A percentile compares a stretch with the other conserved stretches of the same genome.
These are phyloP conservation scores for Patagioenas fasciata DNA, from an alignment of 2,113 vertebrate genomes.

Conservation along the genomic window DNA sequence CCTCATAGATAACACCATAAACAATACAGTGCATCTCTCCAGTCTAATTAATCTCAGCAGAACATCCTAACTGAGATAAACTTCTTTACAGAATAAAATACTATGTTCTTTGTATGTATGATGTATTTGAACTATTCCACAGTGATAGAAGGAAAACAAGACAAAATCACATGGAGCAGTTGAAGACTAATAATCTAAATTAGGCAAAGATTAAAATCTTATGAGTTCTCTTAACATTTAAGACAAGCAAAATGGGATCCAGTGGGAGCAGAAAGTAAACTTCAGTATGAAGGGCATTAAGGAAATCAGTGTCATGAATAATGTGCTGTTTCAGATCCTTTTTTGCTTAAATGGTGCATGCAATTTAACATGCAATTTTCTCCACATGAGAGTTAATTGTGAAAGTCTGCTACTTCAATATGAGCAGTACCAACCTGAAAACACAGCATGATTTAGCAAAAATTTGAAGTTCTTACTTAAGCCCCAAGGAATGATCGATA, in stretches of 20 bases:
- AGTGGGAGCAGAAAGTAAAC: neutral
- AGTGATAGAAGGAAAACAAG: neutral
- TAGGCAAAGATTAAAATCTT: neutral
- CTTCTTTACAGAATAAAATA: neutral
- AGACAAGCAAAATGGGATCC: neutral
- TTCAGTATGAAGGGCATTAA: neutral
- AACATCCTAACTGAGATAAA: neutral
- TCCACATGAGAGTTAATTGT: neutral
- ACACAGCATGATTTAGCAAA: neutral
- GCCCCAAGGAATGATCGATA: neutral
- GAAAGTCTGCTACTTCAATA: neutral
- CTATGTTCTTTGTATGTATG: neutral
- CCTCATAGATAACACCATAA: neutral
- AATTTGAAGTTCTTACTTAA: neutral
- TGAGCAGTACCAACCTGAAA: neutral
- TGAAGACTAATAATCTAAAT: neutral
- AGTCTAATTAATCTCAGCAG: neutral
- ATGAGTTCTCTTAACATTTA: neutral
- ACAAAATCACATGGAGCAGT: neutral
- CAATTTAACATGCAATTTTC: neutral
- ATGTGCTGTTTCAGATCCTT: neutral
- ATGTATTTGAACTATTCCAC: neutral
- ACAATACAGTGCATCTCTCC: neutral
- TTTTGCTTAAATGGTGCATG: neutral
- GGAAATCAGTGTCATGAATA: neutral